A percentile compares a stretch with the other conserved stretches of the same genome.
These are phyloP conservation scores for Nebria salina DNA, from an alignment of 2,888 invertebrate genomes.

Conservation along the genomic window DNA sequence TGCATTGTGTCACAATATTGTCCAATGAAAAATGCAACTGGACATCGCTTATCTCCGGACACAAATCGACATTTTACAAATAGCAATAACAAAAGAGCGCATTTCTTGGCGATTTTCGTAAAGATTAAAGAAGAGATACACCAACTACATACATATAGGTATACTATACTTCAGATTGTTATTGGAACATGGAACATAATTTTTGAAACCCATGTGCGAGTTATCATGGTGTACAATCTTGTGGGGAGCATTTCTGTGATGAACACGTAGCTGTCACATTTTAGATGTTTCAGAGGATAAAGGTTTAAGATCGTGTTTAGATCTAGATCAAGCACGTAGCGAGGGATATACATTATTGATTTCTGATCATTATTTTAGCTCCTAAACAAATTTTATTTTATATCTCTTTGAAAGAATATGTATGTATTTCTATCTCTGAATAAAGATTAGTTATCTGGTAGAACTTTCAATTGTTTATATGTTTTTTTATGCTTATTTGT, in stretches of 20 bases:
- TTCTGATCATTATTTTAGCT: not conserved
- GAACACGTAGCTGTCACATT: conserved; percentile 16
- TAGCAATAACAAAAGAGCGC: conserved; percentile 5
- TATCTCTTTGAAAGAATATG: not conserved
- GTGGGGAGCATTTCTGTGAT: conserved; percentile 3
- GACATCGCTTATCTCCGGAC: conserved; percentile 6
- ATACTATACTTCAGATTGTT: not conserved
- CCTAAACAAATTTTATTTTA: not conserved
- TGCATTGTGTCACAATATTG: conserved; percentile 16
- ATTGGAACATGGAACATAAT: not conserved
- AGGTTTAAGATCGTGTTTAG: not conserved
- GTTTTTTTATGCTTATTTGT: no score
- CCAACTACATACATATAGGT: not conserved
- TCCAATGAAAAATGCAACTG: conserved; percentile 2
- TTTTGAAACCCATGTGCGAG: not conserved
- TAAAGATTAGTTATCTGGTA: not conserved
- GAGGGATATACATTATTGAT: not conserved
- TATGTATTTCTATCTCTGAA: not conserved
- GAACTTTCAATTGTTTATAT: no score
- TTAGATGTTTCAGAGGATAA: not conserved
- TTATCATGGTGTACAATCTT: not conserved
- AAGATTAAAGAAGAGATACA: not conserved
- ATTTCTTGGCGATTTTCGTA: not conserved
- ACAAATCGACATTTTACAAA: not conserved
- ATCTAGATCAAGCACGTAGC: conserved; percentile 14